phyloP scores from a whole-genome alignment of 2,113 vertebrate species.

The Hucho hucho region DNA sequence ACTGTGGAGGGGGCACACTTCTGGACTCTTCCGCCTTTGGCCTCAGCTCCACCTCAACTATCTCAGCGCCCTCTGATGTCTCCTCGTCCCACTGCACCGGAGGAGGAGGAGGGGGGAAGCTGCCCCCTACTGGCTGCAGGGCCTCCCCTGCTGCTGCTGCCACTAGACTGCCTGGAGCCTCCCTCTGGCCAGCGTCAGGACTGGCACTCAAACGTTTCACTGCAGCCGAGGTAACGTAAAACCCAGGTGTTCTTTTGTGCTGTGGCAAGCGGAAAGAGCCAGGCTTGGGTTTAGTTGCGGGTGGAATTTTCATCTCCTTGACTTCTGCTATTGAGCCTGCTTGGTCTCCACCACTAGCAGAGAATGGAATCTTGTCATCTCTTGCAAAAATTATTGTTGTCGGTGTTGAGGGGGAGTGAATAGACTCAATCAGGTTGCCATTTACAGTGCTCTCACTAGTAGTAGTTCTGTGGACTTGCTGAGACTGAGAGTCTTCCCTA shows the following conservation, averaged over 20 bases:
- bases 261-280: slow-evolving; percentile 90
- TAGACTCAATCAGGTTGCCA: slow-evolving; percentile 39
- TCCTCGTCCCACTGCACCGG: slow-evolving; percentile 44
- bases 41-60: slow-evolving; percentile 34
- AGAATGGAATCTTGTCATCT: slow-evolving; percentile 28
- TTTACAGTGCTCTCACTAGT: slow-evolving; percentile 51
- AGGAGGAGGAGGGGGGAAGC: slow-evolving; percentile 54
- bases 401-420: slow-evolving; percentile 26
- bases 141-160: slow-evolving; percentile 20
- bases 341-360: slow-evolving; percentile 32
- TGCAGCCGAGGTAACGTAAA: slow-evolving; percentile 89
- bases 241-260: slow-evolving; percentile 84
- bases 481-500: slow-evolving; percentile 30
- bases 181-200: slow-evolving; percentile 65
- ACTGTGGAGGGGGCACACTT: slow-evolving; percentile 7
- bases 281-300: slow-evolving; percentile 86
- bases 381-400: slow-evolving; percentile 20
- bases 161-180: slow-evolving; percentile 51
- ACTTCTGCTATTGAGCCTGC: slow-evolving; percentile 57
- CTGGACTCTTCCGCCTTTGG: slow-evolving; percentile 12
- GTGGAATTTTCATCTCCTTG: slow-evolving; percentile 76
- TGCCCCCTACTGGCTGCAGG: slow-evolving; percentile 4
- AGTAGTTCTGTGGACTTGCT: not conserved
- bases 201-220: slow-evolving; percentile 69
- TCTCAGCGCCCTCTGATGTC: slow-evolving; percentile 46